Conservation (phyloP, 1,140 invertebrate species). For the Grapholita molesta region DNA sequence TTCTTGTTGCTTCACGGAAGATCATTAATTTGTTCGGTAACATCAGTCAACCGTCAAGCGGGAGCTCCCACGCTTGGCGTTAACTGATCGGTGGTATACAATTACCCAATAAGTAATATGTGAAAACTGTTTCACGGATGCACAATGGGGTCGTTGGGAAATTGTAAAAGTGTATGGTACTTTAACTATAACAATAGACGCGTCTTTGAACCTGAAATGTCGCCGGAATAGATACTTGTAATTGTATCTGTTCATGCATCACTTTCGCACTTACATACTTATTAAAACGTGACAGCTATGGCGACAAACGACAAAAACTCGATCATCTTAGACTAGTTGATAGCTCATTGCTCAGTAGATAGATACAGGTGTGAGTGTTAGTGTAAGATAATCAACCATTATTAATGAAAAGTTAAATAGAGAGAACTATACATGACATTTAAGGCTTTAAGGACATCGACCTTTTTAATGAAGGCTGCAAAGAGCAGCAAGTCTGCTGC, state of each 20-base stretch:
- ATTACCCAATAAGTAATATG: conserved; percentile 40
- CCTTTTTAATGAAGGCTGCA: not conserved
- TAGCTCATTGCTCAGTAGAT: too few species aligned
- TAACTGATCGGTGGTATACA: conserved; percentile 34
- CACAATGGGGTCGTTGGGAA: conserved; percentile 6
- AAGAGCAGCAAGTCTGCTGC: not conserved
- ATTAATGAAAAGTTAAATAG: not conserved
- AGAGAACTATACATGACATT: not conserved
- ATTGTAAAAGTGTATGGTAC: not conserved
- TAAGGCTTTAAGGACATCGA: not conserved
- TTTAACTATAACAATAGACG: too few species aligned
- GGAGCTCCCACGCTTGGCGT: conserved; percentile 49
- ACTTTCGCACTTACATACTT: too few species aligned
- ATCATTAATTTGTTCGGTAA: conserved; percentile 62
- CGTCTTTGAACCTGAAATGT: too few species aligned
- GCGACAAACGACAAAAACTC: too few species aligned
- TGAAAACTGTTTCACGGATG: conserved; percentile 13
- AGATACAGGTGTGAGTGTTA: too few species aligned
- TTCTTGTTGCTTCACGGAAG: conserved; percentile 37
- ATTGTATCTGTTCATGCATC: too few species aligned
- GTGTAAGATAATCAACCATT: too few species aligned
- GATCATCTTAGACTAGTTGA: too few species aligned
- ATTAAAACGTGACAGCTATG: too few species aligned
- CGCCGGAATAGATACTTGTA: too few species aligned
- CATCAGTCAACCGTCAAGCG: conserved; percentile 63